Conservation (phyloP, 2,888 invertebrate genomes). For the Drosophila kuntzei region DNA sequence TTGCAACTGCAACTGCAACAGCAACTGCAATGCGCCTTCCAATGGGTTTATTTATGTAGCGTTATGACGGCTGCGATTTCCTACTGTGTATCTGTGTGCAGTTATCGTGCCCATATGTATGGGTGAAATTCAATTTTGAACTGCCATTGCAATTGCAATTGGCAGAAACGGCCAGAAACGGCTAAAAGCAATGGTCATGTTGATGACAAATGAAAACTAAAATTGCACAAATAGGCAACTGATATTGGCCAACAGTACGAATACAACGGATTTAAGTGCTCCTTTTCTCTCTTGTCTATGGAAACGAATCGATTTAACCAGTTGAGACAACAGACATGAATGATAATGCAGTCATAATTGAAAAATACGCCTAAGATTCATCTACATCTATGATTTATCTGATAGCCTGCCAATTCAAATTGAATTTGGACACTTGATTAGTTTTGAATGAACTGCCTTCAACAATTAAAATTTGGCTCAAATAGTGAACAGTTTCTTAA, state of each 20-base stretch:
- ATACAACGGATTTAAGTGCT: constrained; percentile 2
- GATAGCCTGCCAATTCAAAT: constrained; percentile 11
- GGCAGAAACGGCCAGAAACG: constrained; percentile 45
- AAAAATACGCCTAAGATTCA: constrained; percentile 12
- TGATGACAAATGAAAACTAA: constrained; percentile 77
- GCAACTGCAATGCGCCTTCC: constrained; percentile 72
- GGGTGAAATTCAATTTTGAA: constrained; percentile 71
- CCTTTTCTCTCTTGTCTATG: neutral
- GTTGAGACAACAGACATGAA: constrained; percentile 14
- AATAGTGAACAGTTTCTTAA: neutral
- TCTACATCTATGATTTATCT: constrained; percentile 19
- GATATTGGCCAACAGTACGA: constrained; percentile 39
- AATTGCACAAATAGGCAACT: constrained; percentile 63
- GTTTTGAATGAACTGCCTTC: constrained; percentile 5
- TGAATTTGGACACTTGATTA: constrained; percentile 10
- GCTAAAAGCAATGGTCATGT: constrained; percentile 59
- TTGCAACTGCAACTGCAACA: constrained; percentile 26
- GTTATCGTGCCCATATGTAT: constrained; percentile 47
- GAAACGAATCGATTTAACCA: constrained; percentile 11
- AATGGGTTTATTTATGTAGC: constrained; percentile 78
- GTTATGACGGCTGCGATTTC: constrained; percentile 68
- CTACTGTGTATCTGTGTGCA: constrained; percentile 30
- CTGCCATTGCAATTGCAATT: constrained; percentile 70
- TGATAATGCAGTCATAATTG: constrained; percentile 21
- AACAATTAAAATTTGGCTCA: neutral